phyloP scores from a whole-genome alignment of 1,140 invertebrate species.

The Brachionus manjavacas region DNA sequence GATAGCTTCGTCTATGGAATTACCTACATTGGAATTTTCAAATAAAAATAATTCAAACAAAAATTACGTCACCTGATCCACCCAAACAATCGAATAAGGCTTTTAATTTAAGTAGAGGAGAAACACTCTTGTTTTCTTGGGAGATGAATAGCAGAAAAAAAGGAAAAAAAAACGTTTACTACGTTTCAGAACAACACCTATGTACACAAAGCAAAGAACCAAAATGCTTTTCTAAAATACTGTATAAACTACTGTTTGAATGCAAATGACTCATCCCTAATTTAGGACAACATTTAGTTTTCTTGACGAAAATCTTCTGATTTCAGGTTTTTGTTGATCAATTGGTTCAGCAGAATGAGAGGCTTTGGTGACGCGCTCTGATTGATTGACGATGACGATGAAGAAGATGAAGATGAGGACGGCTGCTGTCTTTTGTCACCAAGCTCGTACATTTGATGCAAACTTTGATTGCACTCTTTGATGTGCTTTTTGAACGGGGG shows the following conservation, averaged over 20 bases:
- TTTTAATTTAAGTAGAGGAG: background rate
- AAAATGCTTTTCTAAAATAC: background rate
- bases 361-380: background rate
- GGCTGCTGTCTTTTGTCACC: background rate
- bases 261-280: background rate
- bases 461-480: slow-evolving; percentile 27
- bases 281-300: background rate
- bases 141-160: background rate
- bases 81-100: background rate
- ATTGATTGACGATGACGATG: slow-evolving; percentile 1
- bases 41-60: background rate
- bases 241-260: background rate
- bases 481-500: slow-evolving; percentile 33
- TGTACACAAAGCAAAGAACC: background rate
- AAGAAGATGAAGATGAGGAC: background rate
- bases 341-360: background rate
- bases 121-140: background rate
- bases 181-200: background rate
- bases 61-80: background rate
- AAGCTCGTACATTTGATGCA: background rate
- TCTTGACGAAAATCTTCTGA: background rate
- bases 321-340: background rate
- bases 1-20: background rate
- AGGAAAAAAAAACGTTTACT: background rate
- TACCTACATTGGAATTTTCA: background rate